These are phyloP conservation scores for Zenarchopterus dispar DNA, from an alignment of 2,797 vertebrate genomes.

Conservation along the genomic window DNA sequence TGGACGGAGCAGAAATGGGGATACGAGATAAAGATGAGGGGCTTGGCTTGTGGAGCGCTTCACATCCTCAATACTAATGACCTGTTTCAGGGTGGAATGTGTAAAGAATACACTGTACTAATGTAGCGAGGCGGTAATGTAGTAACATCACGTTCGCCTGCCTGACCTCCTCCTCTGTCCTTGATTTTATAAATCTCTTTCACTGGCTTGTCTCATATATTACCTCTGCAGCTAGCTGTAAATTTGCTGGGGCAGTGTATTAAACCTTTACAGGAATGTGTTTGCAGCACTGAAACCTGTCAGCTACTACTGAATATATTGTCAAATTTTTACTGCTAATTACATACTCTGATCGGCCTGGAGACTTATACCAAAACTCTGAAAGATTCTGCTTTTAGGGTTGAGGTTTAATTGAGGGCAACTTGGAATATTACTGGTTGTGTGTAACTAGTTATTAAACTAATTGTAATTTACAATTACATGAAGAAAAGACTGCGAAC, in stretches of 20 bases:
- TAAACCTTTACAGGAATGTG: constrained; percentile 26
- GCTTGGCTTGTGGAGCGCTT: constrained; percentile 39
- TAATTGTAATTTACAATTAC: no score
- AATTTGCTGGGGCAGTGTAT: constrained; percentile 7
- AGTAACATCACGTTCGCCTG: constrained; percentile 55
- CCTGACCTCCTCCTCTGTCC: constrained; percentile 62
- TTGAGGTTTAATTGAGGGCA: no score
- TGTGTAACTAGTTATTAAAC: no score
- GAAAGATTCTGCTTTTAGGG: background rate
- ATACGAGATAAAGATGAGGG: constrained; percentile 32
- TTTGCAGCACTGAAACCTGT: constrained; percentile 14
- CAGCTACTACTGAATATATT: constrained; percentile 13
- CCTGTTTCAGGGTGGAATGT: constrained; percentile 70
- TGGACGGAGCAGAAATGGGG: constrained; percentile 44
- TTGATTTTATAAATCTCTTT: constrained; percentile 67
- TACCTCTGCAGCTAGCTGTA: constrained; percentile 29
- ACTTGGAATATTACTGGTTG: no score
- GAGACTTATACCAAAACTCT: constrained; percentile 3
- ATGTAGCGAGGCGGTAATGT: constrained; percentile 53
- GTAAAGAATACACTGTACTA: constrained; percentile 64
- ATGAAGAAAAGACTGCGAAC: no score
- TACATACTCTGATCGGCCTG: constrained; percentile 1
- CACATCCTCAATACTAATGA: constrained; percentile 66
- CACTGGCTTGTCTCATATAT: constrained; percentile 43
- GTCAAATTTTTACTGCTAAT: constrained; percentile 17